Evolutionary conservation across 35 echinoderm and acorn worm genomes (phyloP).

Genomic region (Holothuria glaberrima): DNA sequence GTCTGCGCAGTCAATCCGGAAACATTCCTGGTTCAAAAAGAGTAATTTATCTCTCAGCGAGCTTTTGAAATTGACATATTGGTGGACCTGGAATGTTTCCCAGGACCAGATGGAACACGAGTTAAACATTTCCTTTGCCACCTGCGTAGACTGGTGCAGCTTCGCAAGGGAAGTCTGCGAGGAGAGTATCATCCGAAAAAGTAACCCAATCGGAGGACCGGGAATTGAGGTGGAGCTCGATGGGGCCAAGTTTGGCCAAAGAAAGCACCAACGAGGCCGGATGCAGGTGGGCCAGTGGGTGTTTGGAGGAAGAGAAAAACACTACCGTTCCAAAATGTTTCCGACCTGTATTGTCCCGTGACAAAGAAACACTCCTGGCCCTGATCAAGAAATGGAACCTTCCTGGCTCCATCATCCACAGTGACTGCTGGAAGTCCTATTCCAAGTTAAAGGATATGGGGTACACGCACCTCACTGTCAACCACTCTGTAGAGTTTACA

Average conservation of each 20-base stretch:
- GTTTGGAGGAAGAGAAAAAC: constrained; percentile 1
- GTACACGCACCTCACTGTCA: neutral
- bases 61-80: neutral
- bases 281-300: constrained; percentile 15
- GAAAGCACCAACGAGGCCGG: neutral
- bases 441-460: neutral
- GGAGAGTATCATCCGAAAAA: neutral
- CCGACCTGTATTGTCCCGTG: neutral
- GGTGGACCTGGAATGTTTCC: neutral
- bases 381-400: constrained; percentile 25
- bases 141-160: neutral
- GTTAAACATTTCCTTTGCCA: neutral
- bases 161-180: constrained; percentile 22
- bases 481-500: neutral
- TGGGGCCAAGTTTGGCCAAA: neutral
- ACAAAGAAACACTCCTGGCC: constrained; percentile 18
- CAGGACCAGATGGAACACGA: neutral
- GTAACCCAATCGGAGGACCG: constrained; percentile 37
- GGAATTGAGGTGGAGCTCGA: constrained; percentile 10
- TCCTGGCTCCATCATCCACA: constrained; percentile 17
- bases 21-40: constrained; percentile 12
- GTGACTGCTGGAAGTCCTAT: constrained; percentile 53
- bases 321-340: neutral
- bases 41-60: neutral
- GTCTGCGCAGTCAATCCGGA: neutral